These are phyloP conservation scores for Percopsis omiscomaycus DNA, from an alignment of 2,797 vertebrate genomes.

Conservation along the genomic window DNA sequence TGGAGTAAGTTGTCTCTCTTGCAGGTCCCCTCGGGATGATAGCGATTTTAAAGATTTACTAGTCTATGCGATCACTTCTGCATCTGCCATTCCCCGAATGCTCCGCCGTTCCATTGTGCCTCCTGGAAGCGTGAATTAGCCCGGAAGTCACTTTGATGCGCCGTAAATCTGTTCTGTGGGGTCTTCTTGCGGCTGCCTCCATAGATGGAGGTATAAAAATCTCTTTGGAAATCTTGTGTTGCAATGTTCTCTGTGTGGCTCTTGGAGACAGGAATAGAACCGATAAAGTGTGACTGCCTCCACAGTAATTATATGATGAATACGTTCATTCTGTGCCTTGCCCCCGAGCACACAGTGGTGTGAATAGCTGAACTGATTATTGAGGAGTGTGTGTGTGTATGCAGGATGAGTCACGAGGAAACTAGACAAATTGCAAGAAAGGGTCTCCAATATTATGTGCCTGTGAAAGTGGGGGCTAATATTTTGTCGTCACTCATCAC, in stretches of 20 bases:
- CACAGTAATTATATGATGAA: conserved; percentile 74
- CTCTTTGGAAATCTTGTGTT: conserved; percentile 53
- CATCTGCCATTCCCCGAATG: conserved; percentile 18
- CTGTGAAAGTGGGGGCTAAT: too few species aligned
- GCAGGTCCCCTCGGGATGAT: conserved; percentile 16
- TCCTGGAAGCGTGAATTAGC: neutral
- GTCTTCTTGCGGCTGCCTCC: conserved; percentile 30
- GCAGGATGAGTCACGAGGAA: conserved; percentile 14
- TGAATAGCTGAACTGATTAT: conserved; percentile 75
- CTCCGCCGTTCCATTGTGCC: conserved; percentile 14
- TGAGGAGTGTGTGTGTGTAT: conserved; percentile 44
- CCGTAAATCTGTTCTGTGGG: conserved; percentile 22
- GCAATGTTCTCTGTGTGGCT: conserved; percentile 52
- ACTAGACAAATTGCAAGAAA: conserved; percentile 45
- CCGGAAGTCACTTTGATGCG: conserved; percentile 33
- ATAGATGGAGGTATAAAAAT: conserved; percentile 48
- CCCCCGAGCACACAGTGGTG: conserved; percentile 37
- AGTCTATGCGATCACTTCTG: conserved; percentile 31
- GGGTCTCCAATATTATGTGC: conserved; percentile 14
- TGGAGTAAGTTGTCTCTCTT: conserved; percentile 25
- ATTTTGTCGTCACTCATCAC: too few species aligned
- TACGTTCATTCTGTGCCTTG: conserved; percentile 65
- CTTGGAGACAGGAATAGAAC: conserved; percentile 72
- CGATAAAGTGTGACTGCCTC: conserved; percentile 69
- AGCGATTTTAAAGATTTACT: conserved; percentile 47